Evolutionary conservation across 2,113 vertebrate genomes (phyloP), one percentile per base, ranked within the genome.

Genomic region (Marmota flaviventris): DNA sequence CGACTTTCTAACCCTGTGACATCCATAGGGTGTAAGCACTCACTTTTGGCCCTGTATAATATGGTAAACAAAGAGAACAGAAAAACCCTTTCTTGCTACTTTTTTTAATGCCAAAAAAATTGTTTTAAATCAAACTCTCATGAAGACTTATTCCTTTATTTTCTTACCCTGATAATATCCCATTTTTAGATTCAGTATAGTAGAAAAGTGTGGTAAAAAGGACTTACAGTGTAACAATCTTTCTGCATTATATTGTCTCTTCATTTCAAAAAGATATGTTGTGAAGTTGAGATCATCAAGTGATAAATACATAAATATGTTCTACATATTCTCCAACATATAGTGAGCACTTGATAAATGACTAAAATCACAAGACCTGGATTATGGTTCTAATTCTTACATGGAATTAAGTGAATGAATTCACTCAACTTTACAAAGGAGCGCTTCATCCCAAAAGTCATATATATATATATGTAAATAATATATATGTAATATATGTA

Each of bases 111-210:
- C 10, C 51, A 72, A 77, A n/a, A 90, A 53, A 24, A 24, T 63
- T 63, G 61, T 79, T 39, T 51, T 7, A 79, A 91, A 61, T 61
- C 7, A 16, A 63, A 86, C 75, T 81, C 0, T 51, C 77, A 39
- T 78, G 56, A 82, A 93, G 29, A 53, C 34, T 32, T 10, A 25
- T 88, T 76, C 17, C 34, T 92, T 92, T 92, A 72, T 92, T 94
- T 25, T 76, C 34, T 67, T 88, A 45, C 5, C 25, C 32, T 94
- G 16, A 25, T 61, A 82, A 77, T 75, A 84, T 65, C 89, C 63
- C 37, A 92, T 58, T 88, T 93, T 87, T 70, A 90, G 65, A 92
- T 89, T 96, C 25, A 69, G 8, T n/a, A 45, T 67, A 75, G 34
- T 63, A 84, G 20, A 91, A 8, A 65, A 91, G 18, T 92, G 48